Evolutionary conservation across 2,888 invertebrate genomes (phyloP).

Genomic region (Melikaiella ostensackeni): DNA sequence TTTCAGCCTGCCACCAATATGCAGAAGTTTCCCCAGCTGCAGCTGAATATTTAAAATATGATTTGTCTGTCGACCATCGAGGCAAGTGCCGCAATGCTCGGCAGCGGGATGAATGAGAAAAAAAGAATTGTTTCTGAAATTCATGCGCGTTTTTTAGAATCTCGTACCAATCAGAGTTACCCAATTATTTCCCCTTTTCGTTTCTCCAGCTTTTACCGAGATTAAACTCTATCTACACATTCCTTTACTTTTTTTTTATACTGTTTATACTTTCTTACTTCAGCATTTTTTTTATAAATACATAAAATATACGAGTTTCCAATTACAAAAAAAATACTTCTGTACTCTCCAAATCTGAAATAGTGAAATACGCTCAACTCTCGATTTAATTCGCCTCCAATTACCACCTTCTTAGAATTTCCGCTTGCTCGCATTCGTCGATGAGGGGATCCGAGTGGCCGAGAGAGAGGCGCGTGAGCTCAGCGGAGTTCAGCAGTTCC

Average conservation of each 20-base stretch:
- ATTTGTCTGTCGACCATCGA: constrained; percentile 38
- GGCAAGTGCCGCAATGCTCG: constrained; percentile 35
- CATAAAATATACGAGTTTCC: not conserved
- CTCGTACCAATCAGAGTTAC: constrained; percentile 39
- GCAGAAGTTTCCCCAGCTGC: constrained; percentile 26
- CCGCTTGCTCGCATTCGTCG: too few species aligned
- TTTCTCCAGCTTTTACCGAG: constrained; percentile 11
- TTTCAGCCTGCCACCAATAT: constrained; percentile 1
- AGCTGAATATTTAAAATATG: constrained; percentile 39
- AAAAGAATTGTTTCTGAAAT: constrained; percentile 39
- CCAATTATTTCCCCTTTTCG: constrained; percentile 15
- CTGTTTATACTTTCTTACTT: too few species aligned
- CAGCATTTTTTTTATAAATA: too few species aligned
- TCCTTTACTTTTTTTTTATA: not conserved
- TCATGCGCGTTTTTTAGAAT: constrained; percentile 29
- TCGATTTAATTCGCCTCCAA: too few species aligned
- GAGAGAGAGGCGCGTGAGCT: too few species aligned
- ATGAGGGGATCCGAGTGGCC: too few species aligned
- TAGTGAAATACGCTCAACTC: too few species aligned
- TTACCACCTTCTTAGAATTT: too few species aligned
- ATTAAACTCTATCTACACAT: constrained; percentile 24
- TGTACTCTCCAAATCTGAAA: too few species aligned
- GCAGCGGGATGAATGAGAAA: constrained; percentile 19
- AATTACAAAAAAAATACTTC: not conserved
- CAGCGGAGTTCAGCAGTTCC: too few species aligned